phyloP scores from a whole-genome alignment of 2,888 invertebrate genomes.

The Coronaproctus castanopsis region DNA sequence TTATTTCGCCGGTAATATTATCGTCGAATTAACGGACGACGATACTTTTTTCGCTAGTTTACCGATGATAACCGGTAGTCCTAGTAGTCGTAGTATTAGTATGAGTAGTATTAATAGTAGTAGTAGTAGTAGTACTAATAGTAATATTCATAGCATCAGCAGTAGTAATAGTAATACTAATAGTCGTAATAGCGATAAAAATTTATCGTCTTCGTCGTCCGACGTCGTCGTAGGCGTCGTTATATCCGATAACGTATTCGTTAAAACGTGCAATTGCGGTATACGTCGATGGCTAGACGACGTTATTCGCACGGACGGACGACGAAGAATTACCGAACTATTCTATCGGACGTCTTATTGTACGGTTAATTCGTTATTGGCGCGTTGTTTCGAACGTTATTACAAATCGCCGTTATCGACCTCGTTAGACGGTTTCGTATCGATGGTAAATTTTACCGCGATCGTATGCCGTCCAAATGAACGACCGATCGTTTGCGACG shows the following conservation, averaged over 20 bases:
- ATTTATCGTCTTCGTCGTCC: too few relatives aligned
- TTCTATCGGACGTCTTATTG: constrained; percentile 38
- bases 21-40: constrained; percentile 22
- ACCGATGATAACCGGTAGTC: too few relatives aligned
- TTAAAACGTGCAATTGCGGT: constrained; percentile 40
- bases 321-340: constrained; percentile 29
- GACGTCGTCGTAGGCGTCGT: too few relatives aligned
- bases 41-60: too few relatives aligned
- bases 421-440: constrained; percentile 42
- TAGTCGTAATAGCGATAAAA: too few relatives aligned
- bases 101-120: too few relatives aligned
- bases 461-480: constrained; percentile 24
- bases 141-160: too few relatives aligned
- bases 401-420: too few relatives aligned
- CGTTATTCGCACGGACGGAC: constrained; percentile 26
- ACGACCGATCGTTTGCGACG: constrained; percentile 16
- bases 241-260: constrained; percentile 42
- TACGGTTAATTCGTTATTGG: constrained; percentile 35
- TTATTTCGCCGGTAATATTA: constrained; percentile 23
- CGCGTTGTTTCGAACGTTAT: constrained; percentile 44
- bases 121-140: too few relatives aligned
- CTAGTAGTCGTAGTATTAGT: too few relatives aligned
- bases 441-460: constrained; percentile 39
- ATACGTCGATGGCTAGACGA: constrained; percentile 34
- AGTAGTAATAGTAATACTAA: too few relatives aligned